phyloP scores from a whole-genome alignment of 2,113 vertebrate species.

The Bos indicus region DNA sequence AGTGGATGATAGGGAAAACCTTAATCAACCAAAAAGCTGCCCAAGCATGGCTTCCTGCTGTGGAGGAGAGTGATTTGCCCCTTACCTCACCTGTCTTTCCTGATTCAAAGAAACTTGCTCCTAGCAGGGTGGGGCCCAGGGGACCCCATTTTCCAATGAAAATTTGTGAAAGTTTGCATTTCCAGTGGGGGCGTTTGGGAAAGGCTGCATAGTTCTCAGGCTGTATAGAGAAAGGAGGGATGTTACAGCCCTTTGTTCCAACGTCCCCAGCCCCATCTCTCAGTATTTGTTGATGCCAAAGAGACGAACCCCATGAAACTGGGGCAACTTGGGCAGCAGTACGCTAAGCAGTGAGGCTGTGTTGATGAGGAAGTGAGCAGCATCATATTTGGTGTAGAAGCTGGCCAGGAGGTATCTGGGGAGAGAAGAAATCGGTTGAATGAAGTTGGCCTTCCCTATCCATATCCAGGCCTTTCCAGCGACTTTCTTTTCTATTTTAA shows the following conservation, averaged over 20 bases:
- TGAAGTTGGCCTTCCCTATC: neutral
- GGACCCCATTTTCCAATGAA: neutral
- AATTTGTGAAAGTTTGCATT: neutral
- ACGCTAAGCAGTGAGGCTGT: conserved; percentile 91
- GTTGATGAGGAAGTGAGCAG: conserved; percentile 92
- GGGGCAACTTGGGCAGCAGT: conserved; percentile 94
- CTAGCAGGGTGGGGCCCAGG: neutral
- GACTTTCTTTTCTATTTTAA: conserved; percentile 17
- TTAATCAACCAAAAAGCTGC: conserved; percentile 26
- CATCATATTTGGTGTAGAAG: conserved; percentile 96
- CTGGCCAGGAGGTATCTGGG: conserved; percentile 93
- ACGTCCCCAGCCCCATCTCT: conserved; percentile 38
- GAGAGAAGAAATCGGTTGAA: neutral
- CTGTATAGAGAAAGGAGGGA: neutral
- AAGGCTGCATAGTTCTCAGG: conserved; percentile 10
- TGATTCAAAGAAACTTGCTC: conserved; percentile 34
- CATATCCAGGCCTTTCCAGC: neutral
- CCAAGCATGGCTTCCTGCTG: conserved; percentile 12
- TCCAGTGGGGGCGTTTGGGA: neutral
- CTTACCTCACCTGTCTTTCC: neutral
- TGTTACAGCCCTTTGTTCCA: conserved; percentile 15
- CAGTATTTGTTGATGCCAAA: conserved; percentile 97
- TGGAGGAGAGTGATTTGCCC: neutral
- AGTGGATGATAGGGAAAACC: conserved; percentile 7
- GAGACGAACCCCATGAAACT: conserved; percentile 93